Conservation (phyloP, 2,888 invertebrate genomes). For the Pardosa pseudoannulata region DNA sequence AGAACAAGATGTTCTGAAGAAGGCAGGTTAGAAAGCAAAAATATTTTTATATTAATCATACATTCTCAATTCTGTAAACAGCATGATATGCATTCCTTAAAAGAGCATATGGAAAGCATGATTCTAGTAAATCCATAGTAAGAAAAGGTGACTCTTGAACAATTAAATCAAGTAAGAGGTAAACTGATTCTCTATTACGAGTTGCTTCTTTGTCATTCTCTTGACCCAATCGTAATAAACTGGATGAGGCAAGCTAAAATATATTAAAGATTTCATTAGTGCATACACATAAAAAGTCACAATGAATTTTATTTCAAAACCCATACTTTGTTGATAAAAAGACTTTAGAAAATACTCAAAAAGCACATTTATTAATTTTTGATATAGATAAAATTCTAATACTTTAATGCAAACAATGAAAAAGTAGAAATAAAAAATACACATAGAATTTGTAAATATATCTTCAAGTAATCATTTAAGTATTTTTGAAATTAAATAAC, state of each 20-base stretch:
- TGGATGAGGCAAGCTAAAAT: slow-evolving; percentile 90
- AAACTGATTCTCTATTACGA: slow-evolving; percentile 96
- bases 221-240: slow-evolving; percentile 93
- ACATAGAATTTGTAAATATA: too few species aligned
- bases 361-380: too few species aligned
- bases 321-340: too few species aligned
- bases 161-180: slow-evolving; percentile 94
- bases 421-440: too few species aligned
- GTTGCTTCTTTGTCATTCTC: slow-evolving; percentile 96
- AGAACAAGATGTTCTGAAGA: slow-evolving; percentile 9
- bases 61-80: slow-evolving; percentile 84
- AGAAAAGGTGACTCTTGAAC: slow-evolving; percentile 98
- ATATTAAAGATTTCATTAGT: too few species aligned
- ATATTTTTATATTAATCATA: slow-evolving; percentile 36
- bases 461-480: too few species aligned
- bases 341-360: too few species aligned
- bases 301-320: too few species aligned
- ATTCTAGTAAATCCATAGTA: slow-evolving; percentile 98
- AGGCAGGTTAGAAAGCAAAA: slow-evolving; percentile 13
- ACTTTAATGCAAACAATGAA: too few species aligned
- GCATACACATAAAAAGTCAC: too few species aligned
- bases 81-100: slow-evolving; percentile 98
- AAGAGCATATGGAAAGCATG: slow-evolving; percentile 98
- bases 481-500: too few species aligned
- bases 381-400: too few species aligned